phyloP scores from a whole-genome alignment of 1,140 invertebrate species.

The Achatina immaculata region DNA sequence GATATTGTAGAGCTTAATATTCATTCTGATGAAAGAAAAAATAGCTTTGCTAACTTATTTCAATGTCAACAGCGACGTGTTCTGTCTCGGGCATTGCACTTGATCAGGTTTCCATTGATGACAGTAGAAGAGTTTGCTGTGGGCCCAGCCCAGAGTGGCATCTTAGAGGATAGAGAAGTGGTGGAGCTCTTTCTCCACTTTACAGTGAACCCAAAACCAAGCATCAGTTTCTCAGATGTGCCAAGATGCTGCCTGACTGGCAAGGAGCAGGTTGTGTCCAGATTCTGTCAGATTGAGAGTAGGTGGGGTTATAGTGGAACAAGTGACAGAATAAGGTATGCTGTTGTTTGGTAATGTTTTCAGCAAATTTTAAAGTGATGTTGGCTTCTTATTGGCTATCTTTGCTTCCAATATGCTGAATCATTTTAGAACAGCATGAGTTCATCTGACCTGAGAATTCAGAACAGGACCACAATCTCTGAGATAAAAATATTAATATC shows the following conservation, averaged over 20 bases:
- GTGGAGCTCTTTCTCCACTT: slow-evolving; percentile 88
- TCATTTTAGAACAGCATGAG: no score
- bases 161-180: slow-evolving; percentile 82
- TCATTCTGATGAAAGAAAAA: no score
- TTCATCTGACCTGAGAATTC: no score
- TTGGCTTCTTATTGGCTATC: no score
- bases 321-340: slow-evolving; percentile 24
- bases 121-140: slow-evolving; percentile 88
- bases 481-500: no score
- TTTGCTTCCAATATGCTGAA: no score
- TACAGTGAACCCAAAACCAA: slow-evolving; percentile 83
- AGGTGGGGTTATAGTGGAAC: slow-evolving; percentile 28
- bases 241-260: slow-evolving; percentile 86
- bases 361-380: no score
- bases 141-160: slow-evolving; percentile 79
- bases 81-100: slow-evolving; percentile 78
- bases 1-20: no score
- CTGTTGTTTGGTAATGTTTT: slow-evolving; percentile 60
- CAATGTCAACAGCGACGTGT: slow-evolving; percentile 72
- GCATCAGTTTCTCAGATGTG: slow-evolving; percentile 79
- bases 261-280: slow-evolving; percentile 84
- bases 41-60: no score
- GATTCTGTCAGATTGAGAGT: slow-evolving; percentile 82
- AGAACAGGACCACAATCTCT: no score
- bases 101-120: slow-evolving; percentile 90